These are phyloP conservation scores for Pseudorhombus dupliciocellatus DNA, from an alignment of 2,113 vertebrate genomes.

Conservation along the genomic window DNA sequence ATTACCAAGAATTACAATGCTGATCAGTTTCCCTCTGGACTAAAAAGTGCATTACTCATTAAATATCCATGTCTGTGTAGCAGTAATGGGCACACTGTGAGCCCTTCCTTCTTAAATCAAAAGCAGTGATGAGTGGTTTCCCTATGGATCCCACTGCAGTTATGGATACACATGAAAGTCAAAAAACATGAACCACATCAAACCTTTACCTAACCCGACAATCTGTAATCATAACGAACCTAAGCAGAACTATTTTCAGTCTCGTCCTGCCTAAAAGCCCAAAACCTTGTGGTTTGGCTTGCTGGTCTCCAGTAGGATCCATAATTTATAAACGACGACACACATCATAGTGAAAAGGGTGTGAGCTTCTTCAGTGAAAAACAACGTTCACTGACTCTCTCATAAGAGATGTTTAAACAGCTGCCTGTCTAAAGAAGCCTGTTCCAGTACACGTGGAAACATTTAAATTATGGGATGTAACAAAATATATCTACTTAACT, in stretches of 20 bases:
- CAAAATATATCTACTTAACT: not conserved
- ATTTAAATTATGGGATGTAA: not conserved
- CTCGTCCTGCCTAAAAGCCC: conserved; percentile 4
- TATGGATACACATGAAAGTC: conserved; percentile 1
- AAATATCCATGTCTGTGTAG: conserved; percentile 39
- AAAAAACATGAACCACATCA: conserved; percentile 11
- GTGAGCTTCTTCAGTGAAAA: conserved; percentile 1
- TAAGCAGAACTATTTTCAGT: conserved; percentile 33
- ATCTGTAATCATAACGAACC: conserved; percentile 41
- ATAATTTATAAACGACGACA: conserved; percentile 28
- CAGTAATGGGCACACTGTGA: not conserved
- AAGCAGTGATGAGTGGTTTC: conserved; percentile 5
- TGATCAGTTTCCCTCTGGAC: conserved; percentile 26
- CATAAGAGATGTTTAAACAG: conserved; percentile 13
- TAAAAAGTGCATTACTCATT: conserved; percentile 40
- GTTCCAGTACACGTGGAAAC: conserved; percentile 41
- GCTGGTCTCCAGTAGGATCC: conserved; percentile 20
- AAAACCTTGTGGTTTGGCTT: conserved; percentile 28
- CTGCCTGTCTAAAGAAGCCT: conserved; percentile 4
- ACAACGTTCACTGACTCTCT: not conserved
- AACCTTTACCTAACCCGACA: conserved; percentile 24
- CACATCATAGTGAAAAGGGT: conserved; percentile 5
- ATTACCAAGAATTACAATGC: conserved; percentile 42
- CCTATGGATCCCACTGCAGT: not conserved
- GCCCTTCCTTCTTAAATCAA: not conserved